phyloP scores from a whole-genome alignment of 1,140 invertebrate genomes.

The Cardiocondyla obscurior region DNA sequence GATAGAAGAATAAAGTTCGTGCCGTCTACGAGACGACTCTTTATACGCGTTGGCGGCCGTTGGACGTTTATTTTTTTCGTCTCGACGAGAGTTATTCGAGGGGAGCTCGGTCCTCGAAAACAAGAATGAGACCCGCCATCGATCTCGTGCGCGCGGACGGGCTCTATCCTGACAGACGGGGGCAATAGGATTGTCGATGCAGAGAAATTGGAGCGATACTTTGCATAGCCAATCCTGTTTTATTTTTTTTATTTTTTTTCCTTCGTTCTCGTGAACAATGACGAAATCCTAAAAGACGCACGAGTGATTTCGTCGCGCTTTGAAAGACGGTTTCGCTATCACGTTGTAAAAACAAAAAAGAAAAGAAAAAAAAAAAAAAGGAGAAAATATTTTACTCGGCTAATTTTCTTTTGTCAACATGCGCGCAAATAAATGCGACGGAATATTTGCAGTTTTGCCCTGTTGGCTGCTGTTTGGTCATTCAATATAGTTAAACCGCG shows the following conservation, averaged over 20 bases:
- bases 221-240: constrained; percentile 35
- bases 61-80: constrained; percentile 26
- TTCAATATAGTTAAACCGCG: background rate
- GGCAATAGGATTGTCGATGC: constrained; percentile 34
- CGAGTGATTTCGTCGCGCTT: background rate
- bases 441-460: background rate
- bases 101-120: constrained; percentile 19
- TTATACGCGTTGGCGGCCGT: constrained; percentile 1
- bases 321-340: background rate
- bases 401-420: background rate
- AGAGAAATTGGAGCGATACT: constrained; percentile 46
- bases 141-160: constrained; percentile 3
- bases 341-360: constrained; percentile 6
- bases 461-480: background rate
- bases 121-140: constrained; percentile 23
- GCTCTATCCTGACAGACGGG: constrained; percentile 3
- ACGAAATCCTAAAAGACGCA: background rate
- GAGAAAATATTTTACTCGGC: background rate
- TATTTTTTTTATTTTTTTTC: background rate
- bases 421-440: background rate
- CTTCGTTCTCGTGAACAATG: background rate
- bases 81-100: background rate
- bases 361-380: background rate
- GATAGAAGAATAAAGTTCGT: constrained; percentile 33
- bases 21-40: constrained; percentile 16